Evolutionary conservation across 2,113 vertebrate species (phyloP).

Genomic region (Felis catus): F.catus_Fca126_mat1.0 CM031426.1:6320001-6320500

Average conservation of each 20-base stretch:
- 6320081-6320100: background rate
- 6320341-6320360: no score
- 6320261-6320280: no score
- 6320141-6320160: background rate
- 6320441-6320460: background rate
- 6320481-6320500: background rate
- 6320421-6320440: background rate
- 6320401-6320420: no score
- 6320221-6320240: background rate
- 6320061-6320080: background rate
- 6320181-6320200: background rate
- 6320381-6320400: no score
- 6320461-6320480: background rate
- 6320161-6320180: background rate
- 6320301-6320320: no score
- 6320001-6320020: background rate
- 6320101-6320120: background rate
- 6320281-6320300: no score
- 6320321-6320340: no score
- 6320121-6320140: no score
- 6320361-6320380: no score
- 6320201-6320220: background rate
- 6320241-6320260: no score
- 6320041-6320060: background rate
- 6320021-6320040: background rate